These are phyloP conservation scores for Nymphalis c-album DNA, from an alignment of 2,888 invertebrate species.

Conservation along the genomic window DNA sequence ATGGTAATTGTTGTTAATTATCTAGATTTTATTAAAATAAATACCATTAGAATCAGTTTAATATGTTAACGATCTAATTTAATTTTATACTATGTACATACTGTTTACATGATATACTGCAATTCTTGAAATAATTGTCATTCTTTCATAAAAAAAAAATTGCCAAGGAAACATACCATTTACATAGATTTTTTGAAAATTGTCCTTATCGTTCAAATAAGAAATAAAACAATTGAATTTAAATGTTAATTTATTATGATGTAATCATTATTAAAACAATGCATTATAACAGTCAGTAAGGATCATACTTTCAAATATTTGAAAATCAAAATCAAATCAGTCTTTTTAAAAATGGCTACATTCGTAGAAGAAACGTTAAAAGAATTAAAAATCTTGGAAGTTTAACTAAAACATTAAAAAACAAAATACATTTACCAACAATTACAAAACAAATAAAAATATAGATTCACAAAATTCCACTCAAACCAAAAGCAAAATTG, in stretches of 20 bases:
- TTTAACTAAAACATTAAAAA: constrained; percentile 55
- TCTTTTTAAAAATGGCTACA: constrained; percentile 82
- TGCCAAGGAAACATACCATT: too few relatives aligned
- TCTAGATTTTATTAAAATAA: too few relatives aligned
- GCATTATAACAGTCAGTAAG: constrained; percentile 76
- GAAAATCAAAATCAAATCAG: constrained; percentile 80
- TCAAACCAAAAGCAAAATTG: constrained; percentile 62
- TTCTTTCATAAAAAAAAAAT: too few relatives aligned
- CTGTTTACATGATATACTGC: too few relatives aligned
- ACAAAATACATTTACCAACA: constrained; percentile 58
- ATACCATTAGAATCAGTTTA: too few relatives aligned
- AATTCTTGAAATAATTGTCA: too few relatives aligned
- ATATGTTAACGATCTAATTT: too few relatives aligned
- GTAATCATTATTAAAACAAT: constrained; percentile 77
- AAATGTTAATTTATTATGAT: constrained; percentile 81
- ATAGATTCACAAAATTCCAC: constrained; percentile 58
- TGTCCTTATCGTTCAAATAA: too few relatives aligned
- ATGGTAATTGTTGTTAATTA: too few relatives aligned
- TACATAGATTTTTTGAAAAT: background rate
- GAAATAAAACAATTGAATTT: constrained; percentile 41
- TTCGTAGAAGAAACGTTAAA: constrained; percentile 62
- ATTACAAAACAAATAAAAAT: constrained; percentile 59
- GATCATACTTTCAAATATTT: constrained; percentile 72
- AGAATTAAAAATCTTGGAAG: constrained; percentile 58
- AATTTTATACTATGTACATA: too few relatives aligned